Evolutionary conservation across 2,888 invertebrate genomes (phyloP), one percentile per base, ranked within the genome.

Genomic region (Opisthograptis luteolata): DNA sequence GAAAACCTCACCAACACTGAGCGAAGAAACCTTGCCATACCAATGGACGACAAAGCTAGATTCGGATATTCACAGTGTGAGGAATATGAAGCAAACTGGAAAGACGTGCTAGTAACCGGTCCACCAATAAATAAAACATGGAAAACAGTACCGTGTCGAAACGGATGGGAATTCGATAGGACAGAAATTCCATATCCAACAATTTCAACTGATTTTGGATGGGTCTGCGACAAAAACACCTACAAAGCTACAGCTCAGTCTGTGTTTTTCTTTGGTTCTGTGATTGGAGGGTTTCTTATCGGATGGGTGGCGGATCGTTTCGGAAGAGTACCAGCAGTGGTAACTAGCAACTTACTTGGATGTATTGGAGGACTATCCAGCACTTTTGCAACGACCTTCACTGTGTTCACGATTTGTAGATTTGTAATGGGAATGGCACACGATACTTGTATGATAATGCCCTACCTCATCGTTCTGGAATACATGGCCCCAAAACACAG

Each of bases 151-250:
- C 61, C 75, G 3, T 83, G 83, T 64, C 66, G 68, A 60, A 42
- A 76, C 47, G 83, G 83, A 48, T 84, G 83, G 83, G 82, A 84
- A 46, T 83, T 79, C 22, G 74, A 82, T 46, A 70, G 68, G 60
- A 71, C 70, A 8, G 81, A 83, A 42, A 78, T 84, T 61, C 82
- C 83, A 1, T 84, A 84, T 50, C 69, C 78, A 9, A 84, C 83
- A 0, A 77, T 81, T 55, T 72, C 80, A 4, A 83, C 76, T 36
- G 81, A 82, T 15, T 46, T 76, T 20, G 80, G 66, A 53, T 84
- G 83, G 83, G 82, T 84, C 0, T 84, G 83, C 27, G 76, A 78
- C 5, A 81, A 70, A 39, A 70, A 69, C 22, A 82, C 78, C 50
- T 80, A 81, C 41, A 82, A 81, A 66, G 81, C 83, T 0, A 68